Base-by-base conservation (phyloP, 2,888 invertebrate genomes). In the Pegoplata infirma region DNA sequence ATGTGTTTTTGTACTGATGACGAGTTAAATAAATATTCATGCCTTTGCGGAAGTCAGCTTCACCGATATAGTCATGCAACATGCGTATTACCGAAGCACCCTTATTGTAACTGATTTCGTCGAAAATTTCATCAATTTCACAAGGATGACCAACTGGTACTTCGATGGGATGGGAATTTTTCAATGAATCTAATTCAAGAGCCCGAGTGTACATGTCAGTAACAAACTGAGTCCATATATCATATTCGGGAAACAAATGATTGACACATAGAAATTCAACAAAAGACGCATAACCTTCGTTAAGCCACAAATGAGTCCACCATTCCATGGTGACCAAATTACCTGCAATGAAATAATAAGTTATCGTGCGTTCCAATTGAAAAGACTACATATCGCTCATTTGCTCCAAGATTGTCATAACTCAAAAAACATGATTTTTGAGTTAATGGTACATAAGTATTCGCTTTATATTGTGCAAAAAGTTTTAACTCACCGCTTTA, bases 321-420 rank as follows among this genome's bases (percentile, higher is more conserved):
- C 97, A 98, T 89, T 97, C 97, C 98, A 98, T 98, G 21, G 98
- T 98, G 1, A 98, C 98, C 53, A 98, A 92, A 89, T 98, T 98
- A 6, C 87, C 87, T 87, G 7, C 7, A 83, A 78, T 55, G 1
- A 66, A 8, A 12, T 36, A n/a, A n/a, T n/a, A n/a, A n/a, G n/a
- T n/a, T n/a, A n/a, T n/a, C n/a, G n/a, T n/a, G n/a, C n/a, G n/a
- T n/a, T n/a, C n/a, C n/a, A n/a, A n/a, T n/a, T n/a, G n/a, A n/a
- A n/a, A n/a, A n/a, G n/a, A n/a, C n/a, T n/a, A n/a, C n/a, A n/a
- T n/a, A n/a, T n/a, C n/a, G n/a, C n/a, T n/a, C n/a, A n/a, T n/a
- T n/a, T n/a, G n/a, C n/a, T n/a, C n/a, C n/a, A n/a, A n/a, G n/a
- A n/a, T n/a, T n/a, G n/a, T n/a, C n/a, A n/a, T n/a, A n/a, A n/a